Evolutionary conservation across 2,113 vertebrate genomes (phyloP).

Genomic region (Nycticryphes semicollaris): DNA sequence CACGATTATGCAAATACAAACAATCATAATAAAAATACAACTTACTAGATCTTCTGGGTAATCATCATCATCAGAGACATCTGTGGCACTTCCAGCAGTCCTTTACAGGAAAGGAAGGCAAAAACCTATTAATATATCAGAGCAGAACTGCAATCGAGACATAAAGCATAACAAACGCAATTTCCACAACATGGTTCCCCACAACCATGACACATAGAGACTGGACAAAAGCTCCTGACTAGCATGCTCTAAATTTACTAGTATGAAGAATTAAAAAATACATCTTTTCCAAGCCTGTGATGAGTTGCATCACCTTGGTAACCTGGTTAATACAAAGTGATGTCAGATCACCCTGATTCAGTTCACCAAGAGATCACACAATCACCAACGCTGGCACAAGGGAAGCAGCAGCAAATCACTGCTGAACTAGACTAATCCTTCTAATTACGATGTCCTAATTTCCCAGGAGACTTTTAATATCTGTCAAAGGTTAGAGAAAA

Average conservation of each 20-base stretch:
- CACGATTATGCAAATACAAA: not conserved
- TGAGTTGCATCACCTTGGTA: not conserved
- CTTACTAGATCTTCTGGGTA: conserved; percentile 80
- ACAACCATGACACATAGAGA: not conserved
- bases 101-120: conserved; percentile 49
- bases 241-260: not conserved
- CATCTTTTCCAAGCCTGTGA: not conserved
- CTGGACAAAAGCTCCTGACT: not conserved
- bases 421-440: not conserved
- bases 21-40: not conserved
- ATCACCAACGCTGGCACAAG: not conserved
- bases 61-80: conserved; percentile 79
- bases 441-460: not conserved
- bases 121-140: not conserved
- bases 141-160: not conserved
- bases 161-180: not conserved
- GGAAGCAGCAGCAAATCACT: not conserved
- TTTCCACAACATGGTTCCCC: not conserved
- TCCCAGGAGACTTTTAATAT: not conserved
- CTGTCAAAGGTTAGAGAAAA: not conserved
- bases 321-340: not conserved
- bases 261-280: not conserved
- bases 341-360: not conserved
- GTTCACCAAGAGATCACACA: not conserved
- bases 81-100: conserved; percentile 73